Conservation (phyloP, 1,140 invertebrate species). For the Planococcus citri region DNA sequence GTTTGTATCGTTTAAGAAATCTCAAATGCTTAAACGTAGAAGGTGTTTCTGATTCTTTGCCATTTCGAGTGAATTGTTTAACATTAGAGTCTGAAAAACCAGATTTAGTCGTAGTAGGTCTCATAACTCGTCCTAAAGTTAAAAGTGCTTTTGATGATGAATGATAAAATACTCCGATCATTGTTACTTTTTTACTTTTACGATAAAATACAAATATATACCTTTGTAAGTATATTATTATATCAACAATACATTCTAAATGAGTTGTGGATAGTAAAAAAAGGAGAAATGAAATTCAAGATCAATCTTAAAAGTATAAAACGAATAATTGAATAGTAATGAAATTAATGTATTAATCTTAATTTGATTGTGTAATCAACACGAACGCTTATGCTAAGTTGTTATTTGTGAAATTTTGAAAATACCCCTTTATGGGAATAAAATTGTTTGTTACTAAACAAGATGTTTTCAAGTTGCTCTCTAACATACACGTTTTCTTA, state of each 20-base stretch:
- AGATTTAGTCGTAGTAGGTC: not conserved
- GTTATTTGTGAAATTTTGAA: not conserved
- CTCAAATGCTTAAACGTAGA: not conserved
- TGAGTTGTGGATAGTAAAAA: too few species aligned
- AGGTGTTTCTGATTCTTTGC: not conserved
- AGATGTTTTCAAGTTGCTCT: not conserved
- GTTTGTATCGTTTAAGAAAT: not conserved
- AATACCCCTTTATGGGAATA: not conserved
- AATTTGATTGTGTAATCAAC: not conserved
- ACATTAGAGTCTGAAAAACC: not conserved
- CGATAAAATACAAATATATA: too few species aligned
- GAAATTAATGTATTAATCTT: too few species aligned
- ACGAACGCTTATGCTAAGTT: not conserved
- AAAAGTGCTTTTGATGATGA: not conserved
- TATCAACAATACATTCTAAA: too few species aligned
- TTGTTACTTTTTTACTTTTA: not conserved
- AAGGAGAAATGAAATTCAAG: too few species aligned
- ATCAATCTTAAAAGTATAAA: too few species aligned
- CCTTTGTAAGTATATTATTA: too few species aligned
- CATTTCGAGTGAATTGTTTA: not conserved
- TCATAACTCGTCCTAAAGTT: not conserved
- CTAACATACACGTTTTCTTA: not conserved
- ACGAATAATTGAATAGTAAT: too few species aligned
- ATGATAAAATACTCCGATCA: not conserved
- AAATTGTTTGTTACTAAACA: not conserved